Evolutionary conservation across 2,797 vertebrate genomes (phyloP).

Genomic region (Lophius americanus): DNA sequence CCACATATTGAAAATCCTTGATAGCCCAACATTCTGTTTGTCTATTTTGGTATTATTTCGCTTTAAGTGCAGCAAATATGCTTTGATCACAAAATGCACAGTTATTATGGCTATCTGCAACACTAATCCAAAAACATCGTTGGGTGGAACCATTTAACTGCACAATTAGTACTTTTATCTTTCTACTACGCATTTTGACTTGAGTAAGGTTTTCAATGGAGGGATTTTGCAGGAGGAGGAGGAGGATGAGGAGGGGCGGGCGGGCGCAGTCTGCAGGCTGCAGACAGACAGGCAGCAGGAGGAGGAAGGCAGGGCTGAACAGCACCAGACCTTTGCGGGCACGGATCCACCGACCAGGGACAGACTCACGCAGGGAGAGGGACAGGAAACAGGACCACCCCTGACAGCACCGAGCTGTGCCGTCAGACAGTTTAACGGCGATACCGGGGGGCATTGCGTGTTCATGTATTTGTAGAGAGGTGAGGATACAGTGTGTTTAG

Average conservation of each 20-base stretch:
- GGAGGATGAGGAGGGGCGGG: constrained; percentile 52
- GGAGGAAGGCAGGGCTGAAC: constrained; percentile 19
- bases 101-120: too few species aligned
- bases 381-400: constrained; percentile 14
- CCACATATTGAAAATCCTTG: too few species aligned
- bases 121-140: too few species aligned
- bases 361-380: constrained; percentile 29
- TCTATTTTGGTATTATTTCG: too few species aligned
- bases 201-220: neutral
- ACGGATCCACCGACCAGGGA: constrained; percentile 56
- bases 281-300: constrained; percentile 9
- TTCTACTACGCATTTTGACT: too few species aligned
- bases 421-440: constrained; percentile 29
- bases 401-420: constrained; percentile 21
- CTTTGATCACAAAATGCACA: too few species aligned
- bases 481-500: constrained; percentile 53
- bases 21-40: too few species aligned
- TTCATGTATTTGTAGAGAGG: constrained; percentile 73
- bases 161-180: too few species aligned
- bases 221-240: neutral
- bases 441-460: constrained; percentile 18
- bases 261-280: constrained; percentile 36
- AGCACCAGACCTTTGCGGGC: constrained; percentile 35
- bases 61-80: too few species aligned
- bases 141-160: too few species aligned